Percentiles rank a stretch among this genome's conserved stretches.
These are phyloP conservation scores for Campoletis raptor DNA, from an alignment of 2,888 invertebrate species.

Conservation along the genomic window DNA sequence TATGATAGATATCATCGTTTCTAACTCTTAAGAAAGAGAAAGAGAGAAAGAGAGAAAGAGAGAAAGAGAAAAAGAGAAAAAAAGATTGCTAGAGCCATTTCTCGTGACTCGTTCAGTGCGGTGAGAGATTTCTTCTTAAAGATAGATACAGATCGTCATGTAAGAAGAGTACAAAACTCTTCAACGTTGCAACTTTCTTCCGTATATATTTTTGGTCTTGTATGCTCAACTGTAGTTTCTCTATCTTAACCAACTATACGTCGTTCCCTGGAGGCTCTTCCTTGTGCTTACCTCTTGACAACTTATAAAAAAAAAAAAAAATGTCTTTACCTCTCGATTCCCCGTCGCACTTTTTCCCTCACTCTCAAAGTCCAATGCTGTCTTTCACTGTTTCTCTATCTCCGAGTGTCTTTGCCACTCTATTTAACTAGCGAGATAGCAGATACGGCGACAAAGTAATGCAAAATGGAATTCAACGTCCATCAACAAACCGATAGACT, in stretches of 20 bases:
- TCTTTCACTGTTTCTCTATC: constrained; percentile 9
- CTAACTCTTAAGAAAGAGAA: constrained; percentile 75
- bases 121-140: constrained; percentile 82
- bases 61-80: no score
- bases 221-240: constrained; percentile 24
- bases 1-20: constrained; percentile 33
- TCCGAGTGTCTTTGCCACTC: constrained; percentile 49
- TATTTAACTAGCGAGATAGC: constrained; percentile 61
- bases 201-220: constrained; percentile 45
- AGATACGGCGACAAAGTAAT: constrained; percentile 54
- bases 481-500: constrained; percentile 41
- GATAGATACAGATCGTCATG: constrained; percentile 74
- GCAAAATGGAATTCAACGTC: constrained; percentile 22
- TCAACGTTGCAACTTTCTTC: constrained; percentile 42
- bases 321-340: constrained; percentile 1
- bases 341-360: background rate
- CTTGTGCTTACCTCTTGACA: constrained; percentile 33
- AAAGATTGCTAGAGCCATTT: constrained; percentile 84
- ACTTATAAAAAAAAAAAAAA: no score
- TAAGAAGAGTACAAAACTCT: constrained; percentile 49
- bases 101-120: constrained; percentile 77
- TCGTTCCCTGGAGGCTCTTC: constrained; percentile 44
- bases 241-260: constrained; percentile 49
- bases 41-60: constrained; percentile 81
- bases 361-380: constrained; percentile 12